phyloP scores from a whole-genome alignment of 2,888 invertebrate species.

The Thymelicus acteon region DNA sequence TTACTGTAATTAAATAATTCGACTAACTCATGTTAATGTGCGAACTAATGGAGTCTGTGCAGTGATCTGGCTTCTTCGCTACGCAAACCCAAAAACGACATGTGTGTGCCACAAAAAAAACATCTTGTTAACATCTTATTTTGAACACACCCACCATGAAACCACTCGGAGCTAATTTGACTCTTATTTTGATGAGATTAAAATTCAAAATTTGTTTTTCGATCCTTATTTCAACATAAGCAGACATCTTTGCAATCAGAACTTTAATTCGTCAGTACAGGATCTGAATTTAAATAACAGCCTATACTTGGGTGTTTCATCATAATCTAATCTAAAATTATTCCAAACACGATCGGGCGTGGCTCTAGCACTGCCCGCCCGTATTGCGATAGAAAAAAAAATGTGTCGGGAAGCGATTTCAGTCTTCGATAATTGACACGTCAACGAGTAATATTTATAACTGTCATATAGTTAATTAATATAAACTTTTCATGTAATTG shows the following conservation, averaged over 20 bases:
- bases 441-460: constrained; percentile 80
- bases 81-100: constrained; percentile 63
- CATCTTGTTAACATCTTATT: constrained; percentile 55
- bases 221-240: constrained; percentile 44
- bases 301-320: constrained; percentile 56
- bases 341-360: constrained; percentile 62
- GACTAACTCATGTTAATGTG: constrained; percentile 82
- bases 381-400: constrained; percentile 54
- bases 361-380: constrained; percentile 60
- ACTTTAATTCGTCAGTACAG: constrained; percentile 49
- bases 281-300: constrained; percentile 49
- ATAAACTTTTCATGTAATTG: constrained; percentile 77
- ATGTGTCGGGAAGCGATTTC: constrained; percentile 64
- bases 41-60: constrained; percentile 81
- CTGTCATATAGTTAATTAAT: constrained; percentile 68
- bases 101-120: constrained; percentile 69
- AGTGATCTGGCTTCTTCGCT: constrained; percentile 73
- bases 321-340: constrained; percentile 56
- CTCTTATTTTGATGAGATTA: constrained; percentile 50
- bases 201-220: constrained; percentile 37
- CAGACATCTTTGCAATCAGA: constrained; percentile 4
- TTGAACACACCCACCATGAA: constrained; percentile 60
- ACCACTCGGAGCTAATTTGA: constrained; percentile 44
- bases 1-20: constrained; percentile 84
- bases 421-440: constrained; percentile 76